phyloP scores from a whole-genome alignment of 2,888 invertebrate species.

The Pheosia tremula region DNA sequence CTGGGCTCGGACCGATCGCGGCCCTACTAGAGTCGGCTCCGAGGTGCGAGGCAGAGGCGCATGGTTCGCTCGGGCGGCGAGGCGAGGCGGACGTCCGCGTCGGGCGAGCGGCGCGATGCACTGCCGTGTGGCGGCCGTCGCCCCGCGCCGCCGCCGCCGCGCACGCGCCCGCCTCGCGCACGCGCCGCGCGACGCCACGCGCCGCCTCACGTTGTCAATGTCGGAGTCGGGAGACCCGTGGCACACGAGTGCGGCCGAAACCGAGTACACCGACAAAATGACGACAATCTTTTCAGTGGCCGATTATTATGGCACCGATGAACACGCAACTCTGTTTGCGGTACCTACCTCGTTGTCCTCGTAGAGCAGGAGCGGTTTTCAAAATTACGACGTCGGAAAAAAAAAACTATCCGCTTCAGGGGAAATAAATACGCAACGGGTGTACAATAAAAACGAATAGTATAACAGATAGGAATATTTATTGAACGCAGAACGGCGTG shows the following conservation, averaged over 20 bases:
- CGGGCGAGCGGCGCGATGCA: conserved; percentile 14
- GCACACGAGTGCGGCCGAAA: too few relatives aligned
- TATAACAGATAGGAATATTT: neutral
- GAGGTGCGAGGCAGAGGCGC: conserved; percentile 8
- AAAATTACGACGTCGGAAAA: too few relatives aligned
- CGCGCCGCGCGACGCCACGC: conserved; percentile 48
- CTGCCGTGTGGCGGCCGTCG: conserved; percentile 13
- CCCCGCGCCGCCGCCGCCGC: conserved; percentile 17
- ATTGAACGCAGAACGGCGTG: neutral
- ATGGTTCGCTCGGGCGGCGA: conserved; percentile 8
- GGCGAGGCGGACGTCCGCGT: conserved; percentile 15
- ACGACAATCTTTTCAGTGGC: too few relatives aligned
- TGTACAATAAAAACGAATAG: neutral
- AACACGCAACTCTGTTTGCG: too few relatives aligned
- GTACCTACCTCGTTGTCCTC: too few relatives aligned
- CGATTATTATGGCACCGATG: too few relatives aligned
- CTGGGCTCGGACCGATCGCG: conserved; percentile 1
- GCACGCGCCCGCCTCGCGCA: conserved; percentile 23
- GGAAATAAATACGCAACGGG: neutral
- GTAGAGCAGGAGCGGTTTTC: too few relatives aligned
- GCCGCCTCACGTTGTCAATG: conserved; percentile 10
- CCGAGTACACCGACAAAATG: too few relatives aligned
- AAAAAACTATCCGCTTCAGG: neutral
- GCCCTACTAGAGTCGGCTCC: neutral
- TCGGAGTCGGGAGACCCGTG: too few relatives aligned